Evolutionary conservation across 2,888 invertebrate species (phyloP), one percentile per base, ranked within the genome.

Genomic region (Sphecodes monilicornis): DNA sequence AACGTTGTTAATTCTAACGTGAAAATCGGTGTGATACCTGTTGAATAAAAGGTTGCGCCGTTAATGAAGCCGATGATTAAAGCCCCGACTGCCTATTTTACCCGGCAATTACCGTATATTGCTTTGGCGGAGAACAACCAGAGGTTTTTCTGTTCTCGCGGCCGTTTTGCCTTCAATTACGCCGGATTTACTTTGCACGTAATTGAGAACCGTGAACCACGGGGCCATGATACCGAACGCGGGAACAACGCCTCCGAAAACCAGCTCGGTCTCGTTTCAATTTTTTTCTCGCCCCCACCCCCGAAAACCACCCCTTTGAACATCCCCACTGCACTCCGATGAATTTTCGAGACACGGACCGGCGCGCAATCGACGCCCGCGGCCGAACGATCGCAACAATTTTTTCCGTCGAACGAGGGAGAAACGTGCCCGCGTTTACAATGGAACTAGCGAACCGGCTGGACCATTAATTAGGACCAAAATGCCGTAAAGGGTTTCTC

Each of bases 41-140:
- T 88, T 88, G 85, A 87, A 88, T 87, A 86, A 84, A 78, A 82
- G 85, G 68, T 80, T 76, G 41, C 79, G n/a, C 39, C 70, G 76
- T 76, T 85, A 87, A 89, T 84, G 89, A 88, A 90, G 74, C 82
- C 78, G 82, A 82, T 87, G 86, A 86, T 88, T 88, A 88, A 86
- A 89, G 75, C 85, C 70, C 54, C 70, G 73, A 29, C 57, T 54
- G 76, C 70, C 76, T 84, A 79, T 82, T 88, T 78, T 78, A 78
- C 72, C n/a, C 78, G 76, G 70, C 86, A 90, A 89, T 89, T 88
- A 83, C 74, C 76, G 79, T 86, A 89, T 88, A 89, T 88, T 84
- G 83, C 78, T 11, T 66, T 54, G 13, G 11, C 41, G 46, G 82
- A 76, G 81, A 85, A 68, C 73, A 79, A 64, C 73, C n/a, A n/a